Evolutionary conservation across 2,113 vertebrate species (phyloP), one percentile per base, ranked within the genome.

Genomic region (Riparia riparia): DNA sequence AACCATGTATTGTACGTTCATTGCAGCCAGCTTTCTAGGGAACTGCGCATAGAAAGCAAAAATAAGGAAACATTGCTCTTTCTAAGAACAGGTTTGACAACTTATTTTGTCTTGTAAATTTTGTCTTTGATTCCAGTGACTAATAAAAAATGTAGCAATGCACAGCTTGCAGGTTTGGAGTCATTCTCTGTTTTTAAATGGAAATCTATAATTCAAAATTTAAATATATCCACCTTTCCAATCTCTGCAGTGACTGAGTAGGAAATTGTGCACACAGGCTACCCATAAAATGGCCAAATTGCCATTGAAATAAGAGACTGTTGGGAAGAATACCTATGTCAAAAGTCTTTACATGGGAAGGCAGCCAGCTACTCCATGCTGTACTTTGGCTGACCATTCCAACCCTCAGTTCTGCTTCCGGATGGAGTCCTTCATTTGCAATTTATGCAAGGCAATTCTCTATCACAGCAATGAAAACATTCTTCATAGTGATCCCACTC

Each of bases 1-100:
- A 51, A 53, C 20, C 4, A 34, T 3, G 4, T n/a, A 34, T 11
- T 44, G 14, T 42, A 37, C 0, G 0, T 50, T 31, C 7, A 24
- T 56, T n/a, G 22, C 10, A 87, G 58, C 16, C 44, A 84, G 4
- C 44, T 93, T 80, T 94, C 86, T 50, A 90, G 78, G 66, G 39
- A 91, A 25, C 22, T 89, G 70, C 11, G 58, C 37, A 54, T 80
- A 61, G 34, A 84, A 68, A 64, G 17, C 6, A 53, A 53, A 94
- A 77, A 61, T 50, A 39, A 79, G 39, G 86, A 85, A 89, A 57
- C 6, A 37, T 14, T 37, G 4, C 12, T 51, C 12, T 71, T 68
- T 76, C 57, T 45, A 78, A 69, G n/a, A 94, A 87, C 45, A 82
- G 65, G 53, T 91, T 89, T 82, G 61, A 45, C 65, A 76, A 22